These are phyloP conservation scores for Deroptyus accipitrinus DNA, from an alignment of 2,113 vertebrate genomes.

Conservation along the genomic window DNA sequence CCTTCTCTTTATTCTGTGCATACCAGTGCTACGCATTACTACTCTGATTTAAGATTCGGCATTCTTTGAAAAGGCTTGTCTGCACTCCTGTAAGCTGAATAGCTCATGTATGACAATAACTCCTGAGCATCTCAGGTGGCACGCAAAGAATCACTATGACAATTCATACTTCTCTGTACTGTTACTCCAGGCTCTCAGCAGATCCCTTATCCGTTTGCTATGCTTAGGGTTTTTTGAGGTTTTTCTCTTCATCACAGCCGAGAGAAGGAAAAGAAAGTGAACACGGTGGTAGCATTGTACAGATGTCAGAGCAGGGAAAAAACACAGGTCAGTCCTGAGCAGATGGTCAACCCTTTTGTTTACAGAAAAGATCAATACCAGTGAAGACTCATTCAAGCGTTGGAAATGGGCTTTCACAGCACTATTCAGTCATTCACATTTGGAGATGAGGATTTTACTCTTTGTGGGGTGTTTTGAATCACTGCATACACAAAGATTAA, in stretches of 20 bases:
- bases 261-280: background rate
- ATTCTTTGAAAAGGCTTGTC: background rate
- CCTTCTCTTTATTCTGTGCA: background rate
- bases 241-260: background rate
- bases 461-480: background rate
- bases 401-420: background rate
- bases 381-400: background rate
- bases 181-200: background rate
- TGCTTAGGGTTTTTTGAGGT: background rate
- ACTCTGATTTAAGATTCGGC: background rate
- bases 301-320: background rate
- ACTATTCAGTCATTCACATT: background rate
- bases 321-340: background rate
- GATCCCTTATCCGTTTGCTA: background rate
- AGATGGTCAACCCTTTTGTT: background rate
- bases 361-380: background rate
- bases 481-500: background rate
- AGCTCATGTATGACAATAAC: background rate
- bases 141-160: background rate
- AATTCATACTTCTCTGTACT: background rate
- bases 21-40: background rate
- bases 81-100: background rate
- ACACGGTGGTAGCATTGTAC: background rate
- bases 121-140: background rate
- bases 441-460: background rate